Base-by-base conservation (phyloP, 2,113 vertebrate genomes). In the Corydoras sp. region DNA sequence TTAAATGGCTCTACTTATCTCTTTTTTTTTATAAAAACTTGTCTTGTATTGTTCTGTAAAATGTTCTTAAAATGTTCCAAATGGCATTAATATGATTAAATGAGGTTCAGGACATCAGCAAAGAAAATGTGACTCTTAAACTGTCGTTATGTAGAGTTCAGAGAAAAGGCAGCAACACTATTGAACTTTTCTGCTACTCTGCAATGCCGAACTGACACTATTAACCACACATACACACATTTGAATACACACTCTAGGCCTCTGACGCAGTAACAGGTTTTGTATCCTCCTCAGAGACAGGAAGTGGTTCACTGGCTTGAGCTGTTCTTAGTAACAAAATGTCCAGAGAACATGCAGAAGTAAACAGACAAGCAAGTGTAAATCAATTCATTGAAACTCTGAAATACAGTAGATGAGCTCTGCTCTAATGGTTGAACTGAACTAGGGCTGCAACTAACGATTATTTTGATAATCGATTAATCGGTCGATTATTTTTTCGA, bases 271-370 rank as follows among this genome's bases (percentile, higher is more conserved):
- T 75, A 53, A 65, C 60, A 60, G 53, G 72, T 74, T 79, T 72
- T 76, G 64, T 63, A 61, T 50, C 65, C 60, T 74, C 29, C 61
- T 29, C 48, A 24, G 13, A 30, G 48, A 59, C 77, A 79, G 80
- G 80, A 81, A 79, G 74, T 74, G 74, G 69, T 18, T 54, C 12
- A 11, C 58, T 29, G 65, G 64, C 60, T 66, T 73, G 53, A 74
- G 58, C 67, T 56, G n/a, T 53, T 74, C 56, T 70, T 62, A 74
- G 56, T 51, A 61, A 60, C 71, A 61, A 35, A 74, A 56, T 24
- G 64, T 61, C 58, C 58, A 48, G 49, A 67, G 48, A 67, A 32
- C 35, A 49, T 11, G 4, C 49, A 59, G 24, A 61, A 63, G 15
- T 32, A 68, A 10, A 64, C 51, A 53, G 10, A 58, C 55, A 68